These are phyloP conservation scores for Numida meleagris DNA, from an alignment of 2,113 vertebrate genomes.

Conservation along the genomic window DNA sequence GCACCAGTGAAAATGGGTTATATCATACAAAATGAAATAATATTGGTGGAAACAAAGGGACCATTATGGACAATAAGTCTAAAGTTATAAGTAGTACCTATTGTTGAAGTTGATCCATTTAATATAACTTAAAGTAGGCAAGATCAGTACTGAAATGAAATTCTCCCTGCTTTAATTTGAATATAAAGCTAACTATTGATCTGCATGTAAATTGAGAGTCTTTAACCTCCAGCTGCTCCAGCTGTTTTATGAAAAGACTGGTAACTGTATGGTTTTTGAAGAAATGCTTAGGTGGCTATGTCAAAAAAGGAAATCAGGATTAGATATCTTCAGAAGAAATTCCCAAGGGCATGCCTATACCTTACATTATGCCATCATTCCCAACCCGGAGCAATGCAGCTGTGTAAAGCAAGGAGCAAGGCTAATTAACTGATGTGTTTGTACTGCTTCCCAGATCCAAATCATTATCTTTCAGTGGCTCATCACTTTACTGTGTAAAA, in stretches of 20 bases:
- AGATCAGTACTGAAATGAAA: background rate
- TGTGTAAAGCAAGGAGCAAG: background rate
- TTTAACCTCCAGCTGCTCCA: background rate
- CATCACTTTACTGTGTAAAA: background rate
- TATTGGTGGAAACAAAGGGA: background rate
- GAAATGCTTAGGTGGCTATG: background rate
- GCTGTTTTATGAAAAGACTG: background rate
- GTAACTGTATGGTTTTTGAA: background rate
- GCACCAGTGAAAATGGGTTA: accelerated
- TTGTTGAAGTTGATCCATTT: background rate
- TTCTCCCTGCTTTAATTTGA: background rate
- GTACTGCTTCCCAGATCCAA: background rate
- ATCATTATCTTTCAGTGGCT: background rate
- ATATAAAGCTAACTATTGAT: background rate
- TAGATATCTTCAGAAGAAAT: background rate
- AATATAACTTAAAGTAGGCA: background rate
- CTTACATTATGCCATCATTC: accelerated
- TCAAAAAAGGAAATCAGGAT: background rate
- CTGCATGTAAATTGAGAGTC: background rate
- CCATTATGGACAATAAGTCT: background rate
- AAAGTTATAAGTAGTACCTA: background rate
- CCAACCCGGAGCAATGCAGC: background rate
- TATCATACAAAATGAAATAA: background rate
- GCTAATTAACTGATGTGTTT: slow-evolving; percentile 20
- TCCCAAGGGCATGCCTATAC: background rate